Conservation (phyloP, 2,888 invertebrate genomes). For the Seira ritae region DNA sequence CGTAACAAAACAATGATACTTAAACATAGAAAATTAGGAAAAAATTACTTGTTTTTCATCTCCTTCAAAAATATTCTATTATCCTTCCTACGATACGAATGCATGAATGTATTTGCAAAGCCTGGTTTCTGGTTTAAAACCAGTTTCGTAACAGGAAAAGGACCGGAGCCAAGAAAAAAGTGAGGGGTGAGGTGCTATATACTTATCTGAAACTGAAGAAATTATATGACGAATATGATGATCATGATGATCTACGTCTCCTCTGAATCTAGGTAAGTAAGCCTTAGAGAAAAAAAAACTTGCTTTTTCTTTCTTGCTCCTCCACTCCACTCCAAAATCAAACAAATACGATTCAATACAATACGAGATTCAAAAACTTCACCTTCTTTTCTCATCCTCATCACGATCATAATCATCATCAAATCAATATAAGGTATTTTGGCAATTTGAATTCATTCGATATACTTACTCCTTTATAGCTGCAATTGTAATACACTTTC, state of each 20-base stretch:
- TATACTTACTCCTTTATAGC: constrained; percentile 24
- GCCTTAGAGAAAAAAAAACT: constrained; percentile 50
- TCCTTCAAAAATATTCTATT: constrained; percentile 1
- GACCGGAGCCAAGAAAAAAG: constrained; percentile 13
- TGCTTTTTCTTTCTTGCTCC: constrained; percentile 48
- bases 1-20: constrained; percentile 34
- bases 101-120: too few species aligned
- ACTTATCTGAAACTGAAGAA: constrained; percentile 10
- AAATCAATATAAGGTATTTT: background rate
- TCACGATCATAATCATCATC: constrained; percentile 27
- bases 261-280: constrained; percentile 59
- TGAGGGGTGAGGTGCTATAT: background rate
- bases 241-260: constrained; percentile 11
- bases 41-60: constrained; percentile 32
- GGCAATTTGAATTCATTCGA: constrained; percentile 21
- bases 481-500: constrained; percentile 52
- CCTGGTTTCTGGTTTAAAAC: constrained; percentile 48
- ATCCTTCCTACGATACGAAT: background rate
- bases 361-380: constrained; percentile 44
- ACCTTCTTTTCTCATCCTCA: constrained; percentile 62
- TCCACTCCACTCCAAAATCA: constrained; percentile 30
- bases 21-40: constrained; percentile 7
- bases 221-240: constrained; percentile 12
- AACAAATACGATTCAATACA: background rate
- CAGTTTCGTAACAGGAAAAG: constrained; percentile 61